A percentile compares a stretch with the other conserved stretches of the same genome.
Evolutionary conservation across 2,888 invertebrate genomes (phyloP).

Genomic region (Erebia palarica): DNA sequence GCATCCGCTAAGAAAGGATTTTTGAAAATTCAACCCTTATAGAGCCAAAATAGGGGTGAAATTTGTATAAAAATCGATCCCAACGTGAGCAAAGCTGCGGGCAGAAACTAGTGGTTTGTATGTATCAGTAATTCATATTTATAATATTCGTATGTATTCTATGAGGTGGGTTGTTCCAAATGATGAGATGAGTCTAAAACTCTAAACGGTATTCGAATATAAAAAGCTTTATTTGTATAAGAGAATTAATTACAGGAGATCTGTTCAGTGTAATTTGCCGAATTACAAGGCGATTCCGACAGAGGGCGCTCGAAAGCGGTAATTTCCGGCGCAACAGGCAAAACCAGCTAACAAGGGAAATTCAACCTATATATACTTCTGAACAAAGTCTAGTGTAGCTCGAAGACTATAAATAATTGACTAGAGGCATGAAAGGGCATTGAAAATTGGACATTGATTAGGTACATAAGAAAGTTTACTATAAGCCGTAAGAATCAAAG

Average conservation of each 20-base stretch:
- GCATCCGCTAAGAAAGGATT: too few species aligned
- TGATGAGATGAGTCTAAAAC: too few species aligned
- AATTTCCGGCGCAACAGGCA: constrained; percentile 79
- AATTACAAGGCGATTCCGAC: constrained; percentile 74
- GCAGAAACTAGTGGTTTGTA: too few species aligned
- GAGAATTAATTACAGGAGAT: constrained; percentile 73
- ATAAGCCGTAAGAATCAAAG: not conserved
- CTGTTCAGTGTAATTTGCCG: constrained; percentile 70
- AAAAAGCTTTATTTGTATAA: constrained; percentile 40
- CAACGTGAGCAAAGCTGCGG: too few species aligned
- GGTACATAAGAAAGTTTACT: not conserved
- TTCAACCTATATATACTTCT: not conserved
- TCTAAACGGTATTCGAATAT: not conserved
- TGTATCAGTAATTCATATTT: too few species aligned
- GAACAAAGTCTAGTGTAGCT: constrained; percentile 28
- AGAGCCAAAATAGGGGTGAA: too few species aligned
- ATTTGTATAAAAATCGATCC: too few species aligned
- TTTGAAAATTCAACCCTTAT: too few species aligned
- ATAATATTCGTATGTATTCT: too few species aligned
- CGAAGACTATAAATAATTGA: not conserved
- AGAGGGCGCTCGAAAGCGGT: constrained; percentile 68
- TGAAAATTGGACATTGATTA: constrained; percentile 2
- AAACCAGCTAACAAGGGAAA: constrained; percentile 24
- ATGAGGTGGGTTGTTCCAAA: too few species aligned
- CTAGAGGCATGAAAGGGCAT: not conserved